Evolutionary conservation across 2,888 invertebrate species (phyloP).

Genomic region (Stenichneumon culpator): DNA sequence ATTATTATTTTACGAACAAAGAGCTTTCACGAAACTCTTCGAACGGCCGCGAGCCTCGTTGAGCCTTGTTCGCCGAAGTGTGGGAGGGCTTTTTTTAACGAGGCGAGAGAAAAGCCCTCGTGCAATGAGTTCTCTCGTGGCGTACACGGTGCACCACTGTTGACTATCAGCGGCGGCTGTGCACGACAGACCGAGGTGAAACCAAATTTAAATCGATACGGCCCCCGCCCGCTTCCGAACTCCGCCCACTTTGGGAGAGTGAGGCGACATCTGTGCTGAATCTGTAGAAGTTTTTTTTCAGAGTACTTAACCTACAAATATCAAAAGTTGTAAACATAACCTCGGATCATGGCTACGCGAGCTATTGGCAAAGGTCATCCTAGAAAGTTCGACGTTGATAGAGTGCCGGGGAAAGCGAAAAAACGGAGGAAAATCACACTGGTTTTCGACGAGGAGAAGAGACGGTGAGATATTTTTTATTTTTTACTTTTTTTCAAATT

Average conservation of each 20-base stretch:
- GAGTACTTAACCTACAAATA: background rate
- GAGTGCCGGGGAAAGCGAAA: slow-evolving; percentile 80
- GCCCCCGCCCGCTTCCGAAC: slow-evolving; percentile 79
- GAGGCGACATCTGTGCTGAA: slow-evolving; percentile 22
- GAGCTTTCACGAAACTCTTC: background rate
- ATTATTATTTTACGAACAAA: no score
- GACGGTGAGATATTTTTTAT: slow-evolving; percentile 85
- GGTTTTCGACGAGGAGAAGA: slow-evolving; percentile 88
- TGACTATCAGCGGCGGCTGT: slow-evolving; percentile 74
- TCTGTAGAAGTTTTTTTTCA: background rate
- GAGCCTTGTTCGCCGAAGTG: background rate
- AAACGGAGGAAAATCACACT: slow-evolving; percentile 86
- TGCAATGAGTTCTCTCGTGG: slow-evolving; percentile 17
- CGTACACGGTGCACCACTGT: slow-evolving; percentile 57
- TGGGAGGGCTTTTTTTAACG: background rate
- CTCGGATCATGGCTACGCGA: slow-evolving; percentile 65
- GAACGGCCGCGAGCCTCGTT: no score
- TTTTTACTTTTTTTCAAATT: background rate
- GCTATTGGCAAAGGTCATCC: slow-evolving; percentile 69
- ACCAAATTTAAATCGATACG: slow-evolving; percentile 85
- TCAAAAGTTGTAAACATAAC: slow-evolving; percentile 48
- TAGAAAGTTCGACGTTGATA: slow-evolving; percentile 73
- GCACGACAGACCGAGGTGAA: slow-evolving; percentile 78
- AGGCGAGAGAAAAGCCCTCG: background rate
- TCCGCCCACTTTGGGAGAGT: slow-evolving; percentile 67